phyloP scores from a whole-genome alignment of 2,113 vertebrate genomes.

The Delphinus delphis region DNA sequence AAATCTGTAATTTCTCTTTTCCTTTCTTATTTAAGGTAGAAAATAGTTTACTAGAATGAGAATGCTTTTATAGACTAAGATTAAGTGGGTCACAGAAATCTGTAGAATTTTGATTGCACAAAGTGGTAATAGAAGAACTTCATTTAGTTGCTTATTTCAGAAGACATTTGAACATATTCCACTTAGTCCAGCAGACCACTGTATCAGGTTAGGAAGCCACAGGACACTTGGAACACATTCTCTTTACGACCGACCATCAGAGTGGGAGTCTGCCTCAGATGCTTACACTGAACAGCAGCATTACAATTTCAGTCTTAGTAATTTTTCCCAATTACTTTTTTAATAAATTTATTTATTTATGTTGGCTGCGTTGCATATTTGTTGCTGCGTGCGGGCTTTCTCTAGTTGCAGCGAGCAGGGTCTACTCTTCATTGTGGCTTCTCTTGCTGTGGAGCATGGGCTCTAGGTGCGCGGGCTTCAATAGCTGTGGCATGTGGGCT shows the following conservation, averaged over 20 bases:
- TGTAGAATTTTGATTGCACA: neutral
- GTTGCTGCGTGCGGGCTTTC: too few relatives aligned
- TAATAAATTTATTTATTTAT: too few relatives aligned
- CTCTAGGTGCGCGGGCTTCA: too few relatives aligned
- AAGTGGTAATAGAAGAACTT: neutral
- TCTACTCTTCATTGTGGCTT: too few relatives aligned
- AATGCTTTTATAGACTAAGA: constrained; percentile 6
- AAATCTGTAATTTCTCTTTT: neutral
- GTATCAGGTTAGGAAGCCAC: neutral
- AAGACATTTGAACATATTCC: neutral
- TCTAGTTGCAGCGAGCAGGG: too few relatives aligned
- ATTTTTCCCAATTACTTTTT: constrained; percentile 9
- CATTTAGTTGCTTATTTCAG: neutral
- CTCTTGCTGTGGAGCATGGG: too few relatives aligned
- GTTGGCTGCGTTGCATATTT: too few relatives aligned
- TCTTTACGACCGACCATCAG: neutral
- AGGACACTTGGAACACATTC: neutral
- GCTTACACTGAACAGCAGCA: neutral
- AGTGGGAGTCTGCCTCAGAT: neutral
- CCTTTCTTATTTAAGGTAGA: constrained; percentile 10
- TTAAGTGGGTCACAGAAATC: neutral
- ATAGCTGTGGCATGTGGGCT: too few relatives aligned
- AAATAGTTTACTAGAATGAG: neutral
- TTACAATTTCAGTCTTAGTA: neutral
- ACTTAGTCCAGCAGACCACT: neutral